Base-by-base conservation (phyloP, 2,113 vertebrate genomes). In the Otocyon megalotis region DNA sequence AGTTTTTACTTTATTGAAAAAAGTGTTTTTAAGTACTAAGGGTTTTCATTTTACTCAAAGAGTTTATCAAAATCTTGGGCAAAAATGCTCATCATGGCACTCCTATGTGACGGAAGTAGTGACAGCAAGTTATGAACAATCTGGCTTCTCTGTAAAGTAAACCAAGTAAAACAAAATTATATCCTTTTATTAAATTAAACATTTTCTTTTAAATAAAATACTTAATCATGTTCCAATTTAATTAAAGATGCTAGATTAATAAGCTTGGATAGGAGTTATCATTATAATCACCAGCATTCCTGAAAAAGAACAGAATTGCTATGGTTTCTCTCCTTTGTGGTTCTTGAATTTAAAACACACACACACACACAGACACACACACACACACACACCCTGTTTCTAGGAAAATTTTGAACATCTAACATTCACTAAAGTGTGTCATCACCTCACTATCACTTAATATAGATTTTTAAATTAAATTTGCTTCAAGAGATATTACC, bases 381-480 rank as follows among this genome's bases (percentile, higher is more conserved):
- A 56, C 43, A 94, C 12, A 32, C 20, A 77, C 3, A 56, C 2
- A 56, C 15, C 1, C 26, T 5, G 15, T 86, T 96, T 97, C n/a
- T 97, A 32, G 84, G 74, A 76, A 80, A 65, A 95, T 95, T 93
- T 84, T 97, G n/a, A 95, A 77, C n/a, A 86, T 54, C 54, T 24
- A 74, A n/a, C 24, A 90, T 85, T 90, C 94, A 65, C 54, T 97
- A 92, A 85, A 88, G 15, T 92, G 84, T 87, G 56, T 76, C 43
- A 90, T 94, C 62, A 86, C 35, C 53, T 90, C 77, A 69, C 77
- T 95, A 94, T 95, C 77, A 80, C 43, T 85, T 93, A 93, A 96
- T 90, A 96, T 60, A 93, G 65, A 93, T 81, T 97, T 96, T 97
- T 88, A 97, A 97, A 97, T 96, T 97, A 95, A 95, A 97, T 97